phyloP scores from a whole-genome alignment of 2,888 invertebrate genomes.

The Orgyia antiqua region DNA sequence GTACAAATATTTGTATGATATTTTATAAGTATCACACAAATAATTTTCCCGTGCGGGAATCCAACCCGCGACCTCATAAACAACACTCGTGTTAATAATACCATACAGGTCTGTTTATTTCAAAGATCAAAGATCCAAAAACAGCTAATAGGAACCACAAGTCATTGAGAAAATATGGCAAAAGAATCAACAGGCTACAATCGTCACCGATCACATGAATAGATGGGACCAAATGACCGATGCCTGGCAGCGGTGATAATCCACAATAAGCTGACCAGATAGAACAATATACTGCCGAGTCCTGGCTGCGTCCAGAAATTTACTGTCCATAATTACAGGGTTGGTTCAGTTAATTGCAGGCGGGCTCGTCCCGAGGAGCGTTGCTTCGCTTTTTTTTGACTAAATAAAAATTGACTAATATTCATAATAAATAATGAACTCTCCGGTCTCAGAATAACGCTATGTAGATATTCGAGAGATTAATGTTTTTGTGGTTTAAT shows the following conservation, averaged over 20 bases:
- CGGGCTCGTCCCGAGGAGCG: constrained; percentile 57
- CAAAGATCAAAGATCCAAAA: no score
- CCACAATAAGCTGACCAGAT: constrained; percentile 55
- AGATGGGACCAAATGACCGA: constrained; percentile 23
- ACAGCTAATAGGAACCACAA: neutral
- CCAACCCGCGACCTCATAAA: no score
- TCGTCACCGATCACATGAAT: constrained; percentile 21
- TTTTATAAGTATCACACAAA: no score
- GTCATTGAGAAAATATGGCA: constrained; percentile 5
- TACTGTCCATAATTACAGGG: constrained; percentile 92
- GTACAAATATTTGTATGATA: no score
- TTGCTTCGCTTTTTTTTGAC: constrained; percentile 68
- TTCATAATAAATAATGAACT: constrained; percentile 78
- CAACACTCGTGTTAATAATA: no score
- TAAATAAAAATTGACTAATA: constrained; percentile 79
- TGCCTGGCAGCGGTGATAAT: constrained; percentile 49
- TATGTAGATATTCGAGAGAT: constrained; percentile 64
- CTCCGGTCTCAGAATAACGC: constrained; percentile 65
- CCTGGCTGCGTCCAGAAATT: constrained; percentile 82
- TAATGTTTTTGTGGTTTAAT: constrained; percentile 52
- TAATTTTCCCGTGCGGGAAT: no score
- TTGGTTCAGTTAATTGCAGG: constrained; percentile 89
- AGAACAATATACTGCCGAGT: constrained; percentile 66
- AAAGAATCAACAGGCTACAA: constrained; percentile 3
- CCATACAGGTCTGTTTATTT: no score